A percentile compares a stretch with the other conserved stretches of the same genome.
Evolutionary conservation across 1,140 invertebrate genomes (phyloP).

Genomic region (Diorhabda sublineata): DNA sequence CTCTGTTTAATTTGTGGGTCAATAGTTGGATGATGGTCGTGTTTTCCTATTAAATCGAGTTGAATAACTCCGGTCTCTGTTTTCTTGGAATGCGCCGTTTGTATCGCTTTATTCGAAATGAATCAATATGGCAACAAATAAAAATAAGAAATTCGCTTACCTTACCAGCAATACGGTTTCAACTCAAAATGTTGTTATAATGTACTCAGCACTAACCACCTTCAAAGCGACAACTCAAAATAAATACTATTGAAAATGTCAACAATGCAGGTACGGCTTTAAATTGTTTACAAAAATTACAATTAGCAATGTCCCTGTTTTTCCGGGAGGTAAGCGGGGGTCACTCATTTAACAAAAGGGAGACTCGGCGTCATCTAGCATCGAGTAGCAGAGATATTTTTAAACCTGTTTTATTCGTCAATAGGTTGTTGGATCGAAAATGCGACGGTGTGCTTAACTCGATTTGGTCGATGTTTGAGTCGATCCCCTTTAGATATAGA

Average conservation of each 20-base stretch:
- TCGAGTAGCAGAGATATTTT: too few species aligned
- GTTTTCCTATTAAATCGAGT: slow-evolving; percentile 18
- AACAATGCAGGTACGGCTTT: neutral
- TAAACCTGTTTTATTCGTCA: too few species aligned
- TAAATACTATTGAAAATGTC: neutral
- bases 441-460: too few species aligned
- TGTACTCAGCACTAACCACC: neutral
- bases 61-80: slow-evolving; percentile 7
- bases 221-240: neutral
- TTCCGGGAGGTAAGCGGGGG: too few species aligned
- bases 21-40: slow-evolving; percentile 14
- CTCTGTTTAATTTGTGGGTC: slow-evolving; percentile 25
- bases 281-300: neutral
- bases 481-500: too few species aligned
- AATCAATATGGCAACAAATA: neutral
- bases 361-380: too few species aligned
- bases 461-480: too few species aligned
- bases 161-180: neutral
- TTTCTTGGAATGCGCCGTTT: slow-evolving; percentile 6
- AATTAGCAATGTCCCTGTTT: too few species aligned
- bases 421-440: too few species aligned
- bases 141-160: neutral
- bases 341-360: too few species aligned
- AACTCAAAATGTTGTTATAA: neutral
- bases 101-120: slow-evolving; percentile 1